Base-by-base conservation (phyloP, 2,113 vertebrate species). In the Sinosuthora webbiana region DNA sequence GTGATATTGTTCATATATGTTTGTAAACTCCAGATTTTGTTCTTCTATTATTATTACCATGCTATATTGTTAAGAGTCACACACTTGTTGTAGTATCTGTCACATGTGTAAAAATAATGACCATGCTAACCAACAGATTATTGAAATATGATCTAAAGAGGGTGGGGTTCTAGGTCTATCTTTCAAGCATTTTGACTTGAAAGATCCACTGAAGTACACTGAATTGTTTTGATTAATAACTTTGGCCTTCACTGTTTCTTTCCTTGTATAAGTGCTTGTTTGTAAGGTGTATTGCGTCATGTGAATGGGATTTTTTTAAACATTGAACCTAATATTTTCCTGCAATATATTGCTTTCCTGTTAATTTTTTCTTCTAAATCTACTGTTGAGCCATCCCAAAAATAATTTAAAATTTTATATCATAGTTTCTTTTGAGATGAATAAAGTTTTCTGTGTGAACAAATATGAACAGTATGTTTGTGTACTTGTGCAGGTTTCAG, bases 381-480 rank as follows among this genome's bases (percentile, higher is more conserved):
- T 18, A 24, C n/a, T 50, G 13, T 15, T 75, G 30, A 41, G 7
- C 6, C 7, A 53, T 60, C 12, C 7, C 14, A 63, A 65, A n/a
- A 89, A 11, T 35, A 71, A 49, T 28, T 18, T 20, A 18, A 42
- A 60, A 23, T 39, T 37, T 53, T 60, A 25, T 50, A 13, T 41
- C 8, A 1, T 45, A 28, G 1, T 17, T 39, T 55, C 13, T 42
- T 50, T 37, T 5, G 0, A 70, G 8, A 63, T n/a, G 2, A 24
- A 39, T 28, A 9, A 3, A 1, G 20, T 53, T 55, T 70, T 39
- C 15, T 24, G 1, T 62, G 11, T 45, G 12, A 59, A 27, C 10
- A 31, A 35, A 50, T 68, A 27, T 12, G 22, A 50, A 28, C 10
- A 28, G 8, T 37, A 15, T n/a, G 4, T 28, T 89, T 83, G 15